Percentiles rank a stretch among this genome's conserved stretches.
phyloP scores from a whole-genome alignment of 2,113 vertebrate species.

The Phaetusa simplex region DNA sequence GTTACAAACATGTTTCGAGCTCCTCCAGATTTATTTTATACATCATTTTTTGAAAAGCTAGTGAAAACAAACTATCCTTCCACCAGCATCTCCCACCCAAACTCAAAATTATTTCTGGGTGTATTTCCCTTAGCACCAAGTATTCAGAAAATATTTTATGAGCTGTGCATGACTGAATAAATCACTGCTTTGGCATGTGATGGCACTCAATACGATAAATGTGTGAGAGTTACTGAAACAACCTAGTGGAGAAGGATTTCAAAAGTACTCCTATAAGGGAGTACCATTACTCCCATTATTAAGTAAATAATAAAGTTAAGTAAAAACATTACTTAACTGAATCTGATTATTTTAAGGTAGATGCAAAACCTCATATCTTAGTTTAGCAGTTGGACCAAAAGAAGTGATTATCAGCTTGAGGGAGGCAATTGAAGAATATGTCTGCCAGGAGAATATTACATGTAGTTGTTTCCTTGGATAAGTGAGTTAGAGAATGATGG shows the following conservation, averaged over 20 bases:
- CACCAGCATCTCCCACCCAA: neutral
- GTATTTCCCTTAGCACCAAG: neutral
- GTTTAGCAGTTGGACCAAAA: neutral
- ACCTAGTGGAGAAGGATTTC: neutral
- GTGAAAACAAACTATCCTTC: neutral
- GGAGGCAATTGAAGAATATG: neutral
- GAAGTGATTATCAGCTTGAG: neutral
- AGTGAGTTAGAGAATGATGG: neutral
- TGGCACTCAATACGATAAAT: neutral
- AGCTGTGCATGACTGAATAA: neutral
- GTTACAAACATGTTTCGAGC: neutral
- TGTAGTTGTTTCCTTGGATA: neutral
- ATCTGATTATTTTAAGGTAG: neutral
- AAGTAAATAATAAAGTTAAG: no score
- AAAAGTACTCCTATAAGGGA: neutral
- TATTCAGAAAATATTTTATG: conserved; percentile 15
- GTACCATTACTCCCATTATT: no score
- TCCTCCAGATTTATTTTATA: neutral
- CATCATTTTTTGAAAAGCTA: neutral
- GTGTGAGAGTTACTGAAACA: neutral
- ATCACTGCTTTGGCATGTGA: neutral
- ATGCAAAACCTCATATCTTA: neutral
- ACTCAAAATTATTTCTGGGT: neutral
- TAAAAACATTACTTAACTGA: neutral
- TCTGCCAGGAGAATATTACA: neutral